phyloP scores from a whole-genome alignment of 2,888 invertebrate species.

The Heliothis peltigera region DNA sequence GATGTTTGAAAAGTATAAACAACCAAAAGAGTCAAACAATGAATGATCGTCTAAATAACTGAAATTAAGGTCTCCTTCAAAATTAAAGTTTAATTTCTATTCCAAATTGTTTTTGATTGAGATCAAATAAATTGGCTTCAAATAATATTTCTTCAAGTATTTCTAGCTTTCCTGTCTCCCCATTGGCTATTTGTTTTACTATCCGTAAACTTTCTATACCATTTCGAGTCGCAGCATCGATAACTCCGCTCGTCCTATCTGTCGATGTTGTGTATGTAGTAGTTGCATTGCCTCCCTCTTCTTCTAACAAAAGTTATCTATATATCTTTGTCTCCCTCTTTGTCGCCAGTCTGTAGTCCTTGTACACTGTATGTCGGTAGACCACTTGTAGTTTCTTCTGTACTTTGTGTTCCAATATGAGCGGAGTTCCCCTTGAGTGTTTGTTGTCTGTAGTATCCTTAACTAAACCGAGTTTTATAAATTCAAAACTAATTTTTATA shows the following conservation, averaged over 20 bases:
- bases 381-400: constrained; percentile 88
- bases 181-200: constrained; percentile 54
- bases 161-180: constrained; percentile 42
- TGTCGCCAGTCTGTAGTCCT: constrained; percentile 86
- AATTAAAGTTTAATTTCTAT: constrained; percentile 4
- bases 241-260: constrained; percentile 84
- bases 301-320: constrained; percentile 83
- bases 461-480: constrained; percentile 76
- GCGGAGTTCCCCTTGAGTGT: constrained; percentile 83
- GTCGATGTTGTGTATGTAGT: constrained; percentile 89
- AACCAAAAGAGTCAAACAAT: too few species aligned
- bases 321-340: constrained; percentile 83
- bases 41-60: too few species aligned
- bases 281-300: constrained; percentile 88
- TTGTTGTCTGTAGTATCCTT: constrained; percentile 85
- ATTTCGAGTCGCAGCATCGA: constrained; percentile 83
- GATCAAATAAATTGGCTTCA: constrained; percentile 45
- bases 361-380: constrained; percentile 85
- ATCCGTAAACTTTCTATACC: constrained; percentile 77
- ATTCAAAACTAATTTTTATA: neutral
- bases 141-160: constrained; percentile 51
- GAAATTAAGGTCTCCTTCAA: constrained; percentile 2
- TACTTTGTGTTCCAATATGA: constrained; percentile 83
- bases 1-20: too few species aligned
- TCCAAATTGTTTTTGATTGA: constrained; percentile 25